These are phyloP conservation scores for Poecilia velifera DNA, from an alignment of 2,797 vertebrate genomes.

Conservation along the genomic window DNA sequence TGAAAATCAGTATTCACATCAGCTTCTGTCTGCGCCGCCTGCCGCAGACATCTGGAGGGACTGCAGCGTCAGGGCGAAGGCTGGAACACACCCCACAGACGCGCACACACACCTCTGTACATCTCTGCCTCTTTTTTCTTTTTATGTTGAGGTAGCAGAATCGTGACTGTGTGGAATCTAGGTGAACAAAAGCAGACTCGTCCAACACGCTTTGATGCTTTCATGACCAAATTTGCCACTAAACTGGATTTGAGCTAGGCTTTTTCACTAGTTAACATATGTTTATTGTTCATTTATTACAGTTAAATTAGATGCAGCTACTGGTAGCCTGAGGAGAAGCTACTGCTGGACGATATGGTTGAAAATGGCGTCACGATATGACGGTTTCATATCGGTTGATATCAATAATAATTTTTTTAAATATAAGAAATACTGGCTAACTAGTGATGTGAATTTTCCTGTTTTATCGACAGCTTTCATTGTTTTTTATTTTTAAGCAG, in stretches of 20 bases:
- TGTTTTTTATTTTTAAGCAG: too few species aligned
- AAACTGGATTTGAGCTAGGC: background rate
- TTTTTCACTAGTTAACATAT: background rate
- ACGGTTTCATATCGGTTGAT: too few species aligned
- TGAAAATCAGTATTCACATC: conserved; percentile 73
- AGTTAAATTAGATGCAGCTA: background rate
- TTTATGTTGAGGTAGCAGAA: conserved; percentile 38
- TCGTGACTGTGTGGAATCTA: conserved; percentile 15
- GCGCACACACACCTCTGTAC: conserved; percentile 25
- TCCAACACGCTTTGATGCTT: background rate
- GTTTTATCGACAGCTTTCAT: too few species aligned
- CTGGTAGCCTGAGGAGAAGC: background rate
- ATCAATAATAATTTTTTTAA: too few species aligned
- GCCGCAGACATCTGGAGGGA: conserved; percentile 55
- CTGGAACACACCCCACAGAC: conserved; percentile 44
- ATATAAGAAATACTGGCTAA: too few species aligned
- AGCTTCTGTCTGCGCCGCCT: conserved; percentile 60
- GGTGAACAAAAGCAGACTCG: conserved; percentile 15
- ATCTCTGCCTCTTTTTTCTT: conserved; percentile 7
- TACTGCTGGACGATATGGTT: too few species aligned
- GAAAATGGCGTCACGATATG: too few species aligned
- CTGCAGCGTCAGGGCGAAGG: conserved; percentile 57
- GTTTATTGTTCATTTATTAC: background rate
- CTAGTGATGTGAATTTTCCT: too few species aligned
- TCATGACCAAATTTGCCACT: conserved; percentile 1